phyloP scores from a whole-genome alignment of 1,140 invertebrate species.

The Rhynchophorus ferrugineus region DNA sequence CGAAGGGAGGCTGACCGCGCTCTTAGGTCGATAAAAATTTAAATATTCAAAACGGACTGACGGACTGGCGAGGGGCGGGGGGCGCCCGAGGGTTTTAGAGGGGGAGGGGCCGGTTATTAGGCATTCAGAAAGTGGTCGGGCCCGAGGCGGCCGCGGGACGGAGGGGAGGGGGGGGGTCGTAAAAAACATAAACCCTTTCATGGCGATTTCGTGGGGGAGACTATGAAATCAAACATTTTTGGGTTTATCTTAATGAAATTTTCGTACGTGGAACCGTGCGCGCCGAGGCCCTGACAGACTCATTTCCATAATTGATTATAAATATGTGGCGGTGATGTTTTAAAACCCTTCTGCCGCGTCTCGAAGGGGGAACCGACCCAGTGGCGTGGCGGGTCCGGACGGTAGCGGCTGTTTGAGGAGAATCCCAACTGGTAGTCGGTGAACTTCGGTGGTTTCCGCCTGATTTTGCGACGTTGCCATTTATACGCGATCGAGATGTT shows the following conservation, averaged over 20 bases:
- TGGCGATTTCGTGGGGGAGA: conserved; percentile 9
- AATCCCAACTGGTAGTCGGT: no score
- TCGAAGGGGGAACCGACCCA: conserved; percentile 14
- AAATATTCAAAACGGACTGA: conserved; percentile 8
- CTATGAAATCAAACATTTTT: conserved; percentile 22
- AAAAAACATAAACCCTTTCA: conserved; percentile 20
- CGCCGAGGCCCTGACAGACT: conserved; percentile 20
- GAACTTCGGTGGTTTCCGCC: no score
- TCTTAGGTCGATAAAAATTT: conserved; percentile 1
- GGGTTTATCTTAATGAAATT: conserved; percentile 25
- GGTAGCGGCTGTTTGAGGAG: no score
- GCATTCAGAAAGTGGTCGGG: conserved; percentile 1
- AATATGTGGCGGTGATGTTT: conserved; percentile 23
- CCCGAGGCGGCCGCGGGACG: background rate
- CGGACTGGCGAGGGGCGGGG: no score
- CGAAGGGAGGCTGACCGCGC: no score
- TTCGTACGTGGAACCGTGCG: conserved; percentile 16
- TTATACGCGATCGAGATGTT: no score
- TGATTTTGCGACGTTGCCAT: no score
- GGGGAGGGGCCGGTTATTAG: background rate
- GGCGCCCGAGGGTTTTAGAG: no score
- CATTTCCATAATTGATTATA: conserved; percentile 26
- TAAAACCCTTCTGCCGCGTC: conserved; percentile 23
- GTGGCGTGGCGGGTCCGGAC: background rate
- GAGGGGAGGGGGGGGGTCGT: background rate